A percentile compares a stretch with the other conserved stretches of the same genome.
These are phyloP conservation scores for Colaptes auratus DNA, from an alignment of 2,113 vertebrate species.

Conservation along the genomic window DNA sequence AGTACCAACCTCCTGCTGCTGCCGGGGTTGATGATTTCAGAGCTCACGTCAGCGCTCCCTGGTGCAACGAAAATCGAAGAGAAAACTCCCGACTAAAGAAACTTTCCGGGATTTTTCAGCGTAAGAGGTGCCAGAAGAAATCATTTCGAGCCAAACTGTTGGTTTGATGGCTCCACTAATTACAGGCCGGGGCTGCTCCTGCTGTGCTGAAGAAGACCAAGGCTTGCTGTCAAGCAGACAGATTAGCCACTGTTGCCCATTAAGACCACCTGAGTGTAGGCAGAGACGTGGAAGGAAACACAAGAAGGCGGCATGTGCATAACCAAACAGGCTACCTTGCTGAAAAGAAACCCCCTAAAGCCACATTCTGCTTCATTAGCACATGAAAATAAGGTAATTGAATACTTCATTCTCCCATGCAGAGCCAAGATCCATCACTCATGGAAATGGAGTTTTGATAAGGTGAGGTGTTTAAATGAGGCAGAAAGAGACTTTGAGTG, in stretches of 20 bases:
- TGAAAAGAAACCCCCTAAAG: conserved; percentile 81
- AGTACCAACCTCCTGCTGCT: not conserved
- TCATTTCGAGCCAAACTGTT: conserved; percentile 59
- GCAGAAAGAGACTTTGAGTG: conserved; percentile 69
- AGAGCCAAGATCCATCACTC: conserved; percentile 82
- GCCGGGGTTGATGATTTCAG: not conserved
- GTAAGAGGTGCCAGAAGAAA: conserved; percentile 24
- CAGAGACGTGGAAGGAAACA: conserved; percentile 78
- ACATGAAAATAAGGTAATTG: conserved; percentile 88
- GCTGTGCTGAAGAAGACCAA: conserved; percentile 73
- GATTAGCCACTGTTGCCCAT: conserved; percentile 75
- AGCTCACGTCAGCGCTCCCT: not conserved
- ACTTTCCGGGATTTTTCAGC: not conserved
- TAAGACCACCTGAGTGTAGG: conserved; percentile 76
- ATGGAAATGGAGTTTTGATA: conserved; percentile 87
- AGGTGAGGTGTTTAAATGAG: conserved; percentile 77
- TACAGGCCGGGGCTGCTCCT: conserved; percentile 72
- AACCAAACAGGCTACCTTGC: conserved; percentile 77
- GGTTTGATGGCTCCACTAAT: conserved; percentile 77
- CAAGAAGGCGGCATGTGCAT: conserved; percentile 76
- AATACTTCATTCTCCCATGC: conserved; percentile 81
- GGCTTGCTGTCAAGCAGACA: conserved; percentile 69
- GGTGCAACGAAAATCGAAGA: not conserved
- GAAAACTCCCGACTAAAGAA: too few relatives aligned
- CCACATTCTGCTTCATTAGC: conserved; percentile 85